Conservation (phyloP, 2,113 vertebrate genomes). For the Phalacrocorax carbo region DNA sequence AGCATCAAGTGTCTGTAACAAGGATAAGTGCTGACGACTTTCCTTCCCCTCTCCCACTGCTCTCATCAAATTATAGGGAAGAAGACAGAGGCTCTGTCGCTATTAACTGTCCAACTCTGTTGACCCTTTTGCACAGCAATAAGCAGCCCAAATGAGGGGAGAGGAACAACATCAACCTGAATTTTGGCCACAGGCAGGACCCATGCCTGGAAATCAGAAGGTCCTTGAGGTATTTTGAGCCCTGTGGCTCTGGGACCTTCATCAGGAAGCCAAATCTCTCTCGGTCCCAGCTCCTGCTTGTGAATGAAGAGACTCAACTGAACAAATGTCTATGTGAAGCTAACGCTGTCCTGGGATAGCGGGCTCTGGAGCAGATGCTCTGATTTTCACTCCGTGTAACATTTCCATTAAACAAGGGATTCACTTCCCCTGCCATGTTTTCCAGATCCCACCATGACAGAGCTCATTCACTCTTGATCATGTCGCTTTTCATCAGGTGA, state of each 20-base stretch:
- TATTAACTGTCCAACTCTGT: not conserved
- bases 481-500: rapidly evolving
- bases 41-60: not conserved
- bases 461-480: not conserved
- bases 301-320: not conserved
- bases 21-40: not conserved
- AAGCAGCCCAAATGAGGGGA: not conserved
- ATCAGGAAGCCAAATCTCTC: not conserved
- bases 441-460: not conserved
- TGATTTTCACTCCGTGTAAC: rapidly evolving
- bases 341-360: rapidly evolving
- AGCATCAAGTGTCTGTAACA: not conserved
- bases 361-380: not conserved
- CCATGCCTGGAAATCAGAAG: not conserved
- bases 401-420: not conserved
- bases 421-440: not conserved
- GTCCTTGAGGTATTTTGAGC: not conserved
- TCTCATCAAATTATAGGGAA: not conserved
- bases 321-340: not conserved
- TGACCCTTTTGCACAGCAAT: not conserved
- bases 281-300: not conserved
- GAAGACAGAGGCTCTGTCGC: not conserved
- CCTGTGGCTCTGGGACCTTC: not conserved
- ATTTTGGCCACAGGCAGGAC: not conserved
- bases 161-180: not conserved